Percentiles rank a stretch among this genome's conserved stretches.
These are phyloP conservation scores for Arctia plantaginis DNA, from an alignment of 2,888 invertebrate genomes.

Conservation along the genomic window DNA sequence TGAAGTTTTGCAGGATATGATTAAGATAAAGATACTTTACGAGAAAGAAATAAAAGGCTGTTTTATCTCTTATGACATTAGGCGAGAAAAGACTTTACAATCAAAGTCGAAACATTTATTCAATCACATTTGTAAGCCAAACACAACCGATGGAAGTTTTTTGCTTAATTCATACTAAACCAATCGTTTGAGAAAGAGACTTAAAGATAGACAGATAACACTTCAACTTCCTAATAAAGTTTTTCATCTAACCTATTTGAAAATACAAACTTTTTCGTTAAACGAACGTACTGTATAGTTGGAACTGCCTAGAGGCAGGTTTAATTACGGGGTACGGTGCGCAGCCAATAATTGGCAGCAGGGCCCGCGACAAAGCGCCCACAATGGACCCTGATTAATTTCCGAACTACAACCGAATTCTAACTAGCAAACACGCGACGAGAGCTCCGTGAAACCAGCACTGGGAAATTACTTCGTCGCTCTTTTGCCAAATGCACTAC, in stretches of 20 bases:
- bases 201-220: not conserved
- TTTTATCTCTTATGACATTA: no score
- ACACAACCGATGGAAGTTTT: no score
- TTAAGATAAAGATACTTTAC: no score
- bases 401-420: slow-evolving; percentile 85
- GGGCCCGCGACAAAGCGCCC: slow-evolving; percentile 83
- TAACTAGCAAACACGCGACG: slow-evolving; percentile 83
- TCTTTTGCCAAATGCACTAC: slow-evolving; percentile 62
- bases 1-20: no score
- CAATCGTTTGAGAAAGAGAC: no score
- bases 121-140: no score
- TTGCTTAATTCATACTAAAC: no score
- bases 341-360: slow-evolving; percentile 83
- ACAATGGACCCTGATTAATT: slow-evolving; percentile 85
- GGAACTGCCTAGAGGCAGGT: slow-evolving; percentile 69
- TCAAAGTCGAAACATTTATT: no score
- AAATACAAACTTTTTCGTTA: slow-evolving; percentile 61
- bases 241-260: slow-evolving; percentile 28
- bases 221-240: slow-evolving; percentile 11
- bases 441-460: slow-evolving; percentile 66
- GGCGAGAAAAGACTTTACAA: no score
- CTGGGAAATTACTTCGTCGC: slow-evolving; percentile 73
- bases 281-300: slow-evolving; percentile 47
- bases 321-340: slow-evolving; percentile 77
- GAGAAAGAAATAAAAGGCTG: no score